Evolutionary conservation across 2,797 vertebrate genomes (phyloP), one percentile per base, ranked within the genome.

Genomic region (Aphelocoma californica): DNA sequence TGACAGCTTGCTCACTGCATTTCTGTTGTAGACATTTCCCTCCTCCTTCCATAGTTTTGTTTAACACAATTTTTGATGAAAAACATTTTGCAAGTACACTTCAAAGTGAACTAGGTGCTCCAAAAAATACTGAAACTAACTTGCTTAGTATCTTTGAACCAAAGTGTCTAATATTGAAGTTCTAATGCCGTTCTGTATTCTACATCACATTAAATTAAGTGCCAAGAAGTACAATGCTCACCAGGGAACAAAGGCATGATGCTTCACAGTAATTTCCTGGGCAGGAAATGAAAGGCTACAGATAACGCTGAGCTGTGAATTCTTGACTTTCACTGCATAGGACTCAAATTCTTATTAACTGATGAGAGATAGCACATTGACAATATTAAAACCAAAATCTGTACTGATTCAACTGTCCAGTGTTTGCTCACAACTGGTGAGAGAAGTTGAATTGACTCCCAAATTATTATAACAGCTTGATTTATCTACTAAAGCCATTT

Each of bases 261-360:
- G 84, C 84, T 97, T 97, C 88, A 93, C 95, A 95, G 96, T 98
- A 98, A 99, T 99, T 99, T 99, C 99, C 99, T 98, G 98, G 89
- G 95, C 98, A 98, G 99, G 99, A 99, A 99, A 99, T 99, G 98
- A 99, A 99, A 99, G 84, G 92, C 94, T 81, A 65, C 3, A 90
- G 95, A 96, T 93, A 97, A 90, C 1, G 1, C 84, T 12, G 40
- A 84, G 95, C 90, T 93, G 62, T 83, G 86, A 94, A 95, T 95
- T 89, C 94, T 89, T 94, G 62, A 86, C 94, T 92, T 95, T 72
- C 86, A 72, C 67, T 2, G 4, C 94, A 31, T 12, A 93, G 92
- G 73, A 84, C 95, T 94, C 90, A 67, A 79, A 42, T 81, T 95
- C 95, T 98, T 98, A 98, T 98, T 97, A 98, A 97, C 94, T 97